Evolutionary conservation across 2,888 invertebrate genomes (phyloP), one percentile per base, ranked within the genome.

Genomic region (Hybos culiciformis): DNA sequence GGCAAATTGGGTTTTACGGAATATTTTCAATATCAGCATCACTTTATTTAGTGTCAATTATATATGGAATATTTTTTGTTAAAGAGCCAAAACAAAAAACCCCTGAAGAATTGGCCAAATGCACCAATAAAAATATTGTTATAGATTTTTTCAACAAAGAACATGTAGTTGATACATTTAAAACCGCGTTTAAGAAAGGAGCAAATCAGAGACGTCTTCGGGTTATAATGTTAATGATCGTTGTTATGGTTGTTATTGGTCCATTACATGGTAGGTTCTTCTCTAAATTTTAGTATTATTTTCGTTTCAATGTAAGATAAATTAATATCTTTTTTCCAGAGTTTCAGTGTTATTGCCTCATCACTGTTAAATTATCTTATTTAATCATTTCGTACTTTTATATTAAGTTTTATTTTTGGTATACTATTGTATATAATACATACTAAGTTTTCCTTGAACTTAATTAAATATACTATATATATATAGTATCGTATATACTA

Each of bases 211-310:
- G 86, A 9, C 71, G 80, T 47, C 70, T 77, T 52, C 73, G 85
- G 45, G 83, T 86, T 34, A 73, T 83, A 52, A 74, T 84, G 66
- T 70, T 87, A 21, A 84, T 86, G 70, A 66, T 85, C 44, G 83
- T 85, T 18, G 77, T 85, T 15, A 84, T 85, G 73, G 84, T 85
- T 33, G 83, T 86, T 48, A 84, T 86, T 54, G 86, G 87, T 41
- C 86, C 86, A 1, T 74, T 86, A 66, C 84, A 85, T 57, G 87
- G 87, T 84, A 62, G 77, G 77, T 63, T 11, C n/a, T n/a, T n/a
- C n/a, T n/a, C n/a, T n/a, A n/a, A n/a, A n/a, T n/a, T n/a, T n/a
- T n/a, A n/a, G n/a, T n/a, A n/a, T n/a, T n/a, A n/a, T n/a, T n/a
- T n/a, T n/a, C n/a, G n/a, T n/a, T n/a, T n/a, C n/a, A n/a, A n/a